Percentiles rank a stretch among this genome's conserved stretches.
These are phyloP conservation scores for Noctua pronuba DNA, from an alignment of 2,888 invertebrate species.

Conservation along the genomic window DNA sequence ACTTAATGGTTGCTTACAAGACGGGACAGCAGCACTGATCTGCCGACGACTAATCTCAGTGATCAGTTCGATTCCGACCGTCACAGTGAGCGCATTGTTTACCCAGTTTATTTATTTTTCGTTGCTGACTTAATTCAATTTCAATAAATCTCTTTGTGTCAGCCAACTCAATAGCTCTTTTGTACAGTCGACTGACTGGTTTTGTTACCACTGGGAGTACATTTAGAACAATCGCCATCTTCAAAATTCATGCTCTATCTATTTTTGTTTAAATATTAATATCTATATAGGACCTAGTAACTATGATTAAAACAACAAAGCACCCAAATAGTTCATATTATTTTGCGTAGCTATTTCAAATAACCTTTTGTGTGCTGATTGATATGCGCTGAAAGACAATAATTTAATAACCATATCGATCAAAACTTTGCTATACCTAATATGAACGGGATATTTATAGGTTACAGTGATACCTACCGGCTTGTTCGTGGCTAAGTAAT, in stretches of 20 bases:
- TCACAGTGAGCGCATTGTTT: conserved; percentile 72
- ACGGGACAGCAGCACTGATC: background rate
- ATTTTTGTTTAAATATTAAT: conserved; percentile 5
- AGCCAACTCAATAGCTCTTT: too few species aligned
- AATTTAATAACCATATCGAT: conserved; percentile 6
- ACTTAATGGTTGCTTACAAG: background rate
- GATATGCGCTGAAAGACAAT: conserved; percentile 1
- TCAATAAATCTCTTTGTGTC: background rate
- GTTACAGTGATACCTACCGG: background rate
- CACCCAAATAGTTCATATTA: background rate
- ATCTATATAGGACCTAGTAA: background rate
- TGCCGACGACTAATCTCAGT: conserved; percentile 75
- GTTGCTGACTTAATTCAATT: background rate
- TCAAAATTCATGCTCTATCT: background rate
- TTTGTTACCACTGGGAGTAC: background rate
- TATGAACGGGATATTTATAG: background rate
- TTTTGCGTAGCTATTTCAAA: background rate
- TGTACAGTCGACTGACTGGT: background rate
- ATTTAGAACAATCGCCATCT: background rate
- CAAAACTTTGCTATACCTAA: conserved; percentile 1
- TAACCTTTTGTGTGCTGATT: conserved; percentile 21
- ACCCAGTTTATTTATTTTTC: conserved; percentile 56
- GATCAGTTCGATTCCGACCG: conserved; percentile 79
- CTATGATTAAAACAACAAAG: background rate
- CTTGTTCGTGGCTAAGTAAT: background rate